These are phyloP conservation scores for Girardinus metallicus DNA, from an alignment of 2,797 vertebrate genomes.

Conservation along the genomic window DNA sequence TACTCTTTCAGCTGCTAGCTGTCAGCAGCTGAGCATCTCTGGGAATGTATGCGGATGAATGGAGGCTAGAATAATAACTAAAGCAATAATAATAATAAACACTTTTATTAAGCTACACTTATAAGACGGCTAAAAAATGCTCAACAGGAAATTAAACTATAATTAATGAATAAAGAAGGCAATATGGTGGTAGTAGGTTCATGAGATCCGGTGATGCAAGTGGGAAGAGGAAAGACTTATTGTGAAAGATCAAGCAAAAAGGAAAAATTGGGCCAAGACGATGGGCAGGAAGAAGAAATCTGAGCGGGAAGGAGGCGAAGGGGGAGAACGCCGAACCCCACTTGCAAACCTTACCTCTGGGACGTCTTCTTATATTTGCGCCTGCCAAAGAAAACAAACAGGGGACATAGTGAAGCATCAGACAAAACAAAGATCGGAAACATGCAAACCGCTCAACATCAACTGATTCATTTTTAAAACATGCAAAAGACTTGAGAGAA, in stretches of 20 bases:
- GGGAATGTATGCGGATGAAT: slow-evolving; percentile 7
- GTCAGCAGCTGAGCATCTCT: neutral
- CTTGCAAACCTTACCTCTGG: slow-evolving; percentile 91
- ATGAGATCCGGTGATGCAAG: slow-evolving; percentile 15
- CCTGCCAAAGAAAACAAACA: slow-evolving; percentile 81
- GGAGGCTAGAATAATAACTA: slow-evolving; percentile 29
- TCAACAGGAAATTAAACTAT: slow-evolving; percentile 14
- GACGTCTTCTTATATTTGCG: slow-evolving; percentile 99
- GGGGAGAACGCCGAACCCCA: slow-evolving; percentile 48
- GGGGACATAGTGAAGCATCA: slow-evolving; percentile 35
- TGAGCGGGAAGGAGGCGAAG: neutral
- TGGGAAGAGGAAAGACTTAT: slow-evolving; percentile 5
- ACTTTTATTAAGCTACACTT: slow-evolving; percentile 53
- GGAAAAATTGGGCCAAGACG: neutral
- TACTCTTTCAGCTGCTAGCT: slow-evolving; percentile 2
- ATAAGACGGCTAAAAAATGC: slow-evolving; percentile 31
- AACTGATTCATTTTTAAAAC: neutral
- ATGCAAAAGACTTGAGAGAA: neutral
- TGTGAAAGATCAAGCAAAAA: slow-evolving; percentile 5
- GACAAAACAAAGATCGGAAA: slow-evolving; percentile 11
- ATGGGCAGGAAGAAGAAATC: slow-evolving; percentile 2
- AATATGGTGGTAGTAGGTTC: slow-evolving; percentile 9
- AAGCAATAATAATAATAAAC: slow-evolving; percentile 5
- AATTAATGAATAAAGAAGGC: slow-evolving; percentile 12
- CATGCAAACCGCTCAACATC: neutral